phyloP scores from a whole-genome alignment of 92 coral and sea anemone species.

The Phenganax marumi region DNA sequence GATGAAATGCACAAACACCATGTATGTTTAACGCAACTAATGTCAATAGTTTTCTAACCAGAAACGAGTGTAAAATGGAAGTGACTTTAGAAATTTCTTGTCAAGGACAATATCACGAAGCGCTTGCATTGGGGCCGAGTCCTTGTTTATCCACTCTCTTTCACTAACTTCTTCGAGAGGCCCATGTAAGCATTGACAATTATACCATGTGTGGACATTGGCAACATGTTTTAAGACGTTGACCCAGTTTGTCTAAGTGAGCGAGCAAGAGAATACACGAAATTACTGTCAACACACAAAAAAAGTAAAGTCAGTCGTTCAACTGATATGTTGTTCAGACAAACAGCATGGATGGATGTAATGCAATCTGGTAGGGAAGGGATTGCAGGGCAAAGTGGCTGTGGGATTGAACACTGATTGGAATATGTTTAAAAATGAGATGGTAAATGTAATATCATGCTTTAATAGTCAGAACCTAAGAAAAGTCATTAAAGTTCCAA shows the following conservation, averaged over 20 bases:
- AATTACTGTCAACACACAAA: too few species aligned
- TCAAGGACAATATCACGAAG: constrained; percentile 39
- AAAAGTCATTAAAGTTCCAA: too few species aligned
- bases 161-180: constrained; percentile 30
- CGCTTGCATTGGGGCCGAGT: constrained; percentile 40
- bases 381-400: too few species aligned
- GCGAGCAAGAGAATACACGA: too few species aligned
- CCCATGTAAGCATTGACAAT: constrained; percentile 45
- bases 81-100: constrained; percentile 35
- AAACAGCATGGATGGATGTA: too few species aligned
- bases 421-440: too few species aligned
- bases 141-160: constrained; percentile 38
- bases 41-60: constrained; percentile 17
- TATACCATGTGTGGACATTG: constrained; percentile 45
- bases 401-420: too few species aligned
- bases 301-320: too few species aligned
- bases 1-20: neutral
- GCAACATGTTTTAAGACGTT: constrained; percentile 39
- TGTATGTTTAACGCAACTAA: neutral
- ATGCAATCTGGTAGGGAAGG: too few species aligned
- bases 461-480: too few species aligned
- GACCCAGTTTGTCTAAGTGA: constrained; percentile 15
- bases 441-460: too few species aligned
- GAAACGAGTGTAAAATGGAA: constrained; percentile 40
- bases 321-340: too few species aligned